Evolutionary conservation across 2,797 vertebrate species (phyloP), one percentile per base, ranked within the genome.

Genomic region (Peromyscus nudipes): DNA sequence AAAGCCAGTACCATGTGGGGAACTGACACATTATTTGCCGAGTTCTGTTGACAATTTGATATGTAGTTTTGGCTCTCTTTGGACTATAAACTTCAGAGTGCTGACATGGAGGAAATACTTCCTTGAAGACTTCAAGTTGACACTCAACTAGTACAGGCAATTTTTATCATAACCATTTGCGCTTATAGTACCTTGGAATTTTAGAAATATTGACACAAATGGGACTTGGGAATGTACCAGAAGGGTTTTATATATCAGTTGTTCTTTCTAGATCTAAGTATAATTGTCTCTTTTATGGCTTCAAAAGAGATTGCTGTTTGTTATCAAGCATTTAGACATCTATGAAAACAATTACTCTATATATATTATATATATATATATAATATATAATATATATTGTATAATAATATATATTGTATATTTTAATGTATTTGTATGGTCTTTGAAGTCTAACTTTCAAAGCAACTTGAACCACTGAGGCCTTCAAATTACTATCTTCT

Each of bases 381-480:
- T n/a, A n/a, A n/a, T n/a, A n/a, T n/a, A n/a, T n/a, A n/a, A n/a
- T n/a, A n/a, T n/a, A n/a, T n/a, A n/a, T n/a, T n/a, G n/a, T n/a
- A n/a, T n/a, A n/a, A n/a, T n/a, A n/a, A n/a, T n/a, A n/a, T n/a
- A n/a, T n/a, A n/a, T n/a, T 91, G 76, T 81, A 37, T 89, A 86
- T 71, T 91, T 89, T 83, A 87, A 88, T 88, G 84, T 84, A 64
- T 88, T 89, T 88, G 27, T 60, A 79, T 10, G 37, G 43, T 88
- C 37, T 96, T 95, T 87, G 12, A 57, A 31, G 25, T 62, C n/a
- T 95, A 81, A 87, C 17, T 94, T 91, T 86, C 21, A 97, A 93
- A 93, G 77, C 27, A 95, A 92, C 71, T 37, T 60, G 79, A 93
- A 87, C 91, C 49, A 81, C 7, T 37, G 64, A 96, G 40, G 57